Conservation (phyloP, 1,140 invertebrate species). For the Physella acuta region DNA sequence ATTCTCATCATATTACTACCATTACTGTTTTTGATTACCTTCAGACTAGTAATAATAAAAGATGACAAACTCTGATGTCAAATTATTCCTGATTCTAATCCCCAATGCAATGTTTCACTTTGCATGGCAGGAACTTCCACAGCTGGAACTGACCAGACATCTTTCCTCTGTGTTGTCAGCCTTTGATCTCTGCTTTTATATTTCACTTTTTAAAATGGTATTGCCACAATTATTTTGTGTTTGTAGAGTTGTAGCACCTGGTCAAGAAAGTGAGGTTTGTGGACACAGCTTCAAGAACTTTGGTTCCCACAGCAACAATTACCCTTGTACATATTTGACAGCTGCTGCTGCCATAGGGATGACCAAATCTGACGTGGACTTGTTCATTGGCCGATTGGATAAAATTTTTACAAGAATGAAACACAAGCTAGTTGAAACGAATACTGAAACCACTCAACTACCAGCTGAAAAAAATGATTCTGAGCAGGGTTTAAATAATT, state of each 20-base stretch:
- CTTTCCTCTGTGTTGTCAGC: background rate
- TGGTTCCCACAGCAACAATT: conserved; percentile 70
- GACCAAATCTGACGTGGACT: conserved; percentile 68
- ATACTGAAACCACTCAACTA: too few species aligned
- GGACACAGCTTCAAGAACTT: conserved; percentile 64
- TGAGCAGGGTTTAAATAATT: too few species aligned
- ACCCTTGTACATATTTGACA: conserved; percentile 70
- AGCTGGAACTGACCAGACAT: too few species aligned
- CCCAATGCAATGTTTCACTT: background rate
- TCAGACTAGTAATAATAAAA: too few species aligned
- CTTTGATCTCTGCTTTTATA: background rate
- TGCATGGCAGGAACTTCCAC: background rate
- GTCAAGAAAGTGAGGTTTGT: conserved; percentile 34
- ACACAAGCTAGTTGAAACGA: too few species aligned
- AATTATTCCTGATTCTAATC: background rate
- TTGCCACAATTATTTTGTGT: background rate
- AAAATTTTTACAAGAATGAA: conserved; percentile 58
- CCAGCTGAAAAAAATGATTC: too few species aligned
- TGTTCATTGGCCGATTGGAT: conserved; percentile 69
- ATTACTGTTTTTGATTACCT: too few species aligned
- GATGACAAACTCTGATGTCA: too few species aligned
- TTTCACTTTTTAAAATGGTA: background rate
- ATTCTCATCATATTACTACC: too few species aligned
- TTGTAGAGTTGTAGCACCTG: conserved; percentile 53
- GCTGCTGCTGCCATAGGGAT: conserved; percentile 75